Base-by-base conservation (phyloP, 2,113 vertebrate genomes). In the Copsychus sechellarum region DNA sequence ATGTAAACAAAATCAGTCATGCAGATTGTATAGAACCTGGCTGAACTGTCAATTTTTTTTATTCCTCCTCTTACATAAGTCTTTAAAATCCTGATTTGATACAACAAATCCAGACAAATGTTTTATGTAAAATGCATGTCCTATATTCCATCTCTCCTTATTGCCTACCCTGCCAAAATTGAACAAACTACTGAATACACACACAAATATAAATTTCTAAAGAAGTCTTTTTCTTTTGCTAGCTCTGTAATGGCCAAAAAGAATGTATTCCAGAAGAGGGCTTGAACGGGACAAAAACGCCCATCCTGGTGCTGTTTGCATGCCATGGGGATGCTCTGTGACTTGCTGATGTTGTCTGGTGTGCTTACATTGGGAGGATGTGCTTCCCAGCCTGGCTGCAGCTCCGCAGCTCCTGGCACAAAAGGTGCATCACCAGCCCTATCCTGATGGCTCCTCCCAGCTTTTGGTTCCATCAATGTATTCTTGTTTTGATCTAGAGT, bases 1-100 rank as follows among this genome's bases (percentile, higher is more conserved):
- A 83, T 92, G 84, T 90, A 80, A 95, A 93, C 66, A 62, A 83
- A 36, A 81, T 86, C 36, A 62, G 61, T 79, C 53, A 81, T 79
- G 29, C 57, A 71, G 50, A 77, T 92, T 65, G 25, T 50, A n/a
- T 18, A 88, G 50, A 90, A 77, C 38, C 33, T 90, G 34, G 50
- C 16, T 61, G 78, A 82, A 81, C 22, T 38, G 33, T 14, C 47
- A 12, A 14, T 19, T 33, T 51, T 80, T 86, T 78, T 86, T 31
- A 43, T 38, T 5, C 3, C 28, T 69, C 4, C 33, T 73, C 28
- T 95, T 93, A 73, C 17, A 12, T 90, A 95, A 88, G 67, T 38
- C 66, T 88, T 90, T 47, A 77, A 88, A 90, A 86, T 80, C 67
- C 54, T 80, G 45, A 77, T 83, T 69, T 90, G 45, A 50, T 77